These are phyloP conservation scores for Ceraclea dissimilis DNA, from an alignment of 2,888 invertebrate genomes.

Conservation along the genomic window DNA sequence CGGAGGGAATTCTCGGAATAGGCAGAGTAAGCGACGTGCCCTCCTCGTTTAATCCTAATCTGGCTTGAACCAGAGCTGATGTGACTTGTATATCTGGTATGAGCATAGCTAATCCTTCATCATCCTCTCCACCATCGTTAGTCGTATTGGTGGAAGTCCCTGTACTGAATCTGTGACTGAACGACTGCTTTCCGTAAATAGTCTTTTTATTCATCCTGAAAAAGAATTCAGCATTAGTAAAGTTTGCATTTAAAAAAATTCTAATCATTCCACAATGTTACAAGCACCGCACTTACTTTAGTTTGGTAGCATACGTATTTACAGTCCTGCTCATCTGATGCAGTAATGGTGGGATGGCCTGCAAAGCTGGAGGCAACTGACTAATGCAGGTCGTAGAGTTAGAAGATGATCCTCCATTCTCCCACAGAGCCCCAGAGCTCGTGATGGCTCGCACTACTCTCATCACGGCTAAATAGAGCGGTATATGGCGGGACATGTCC, in stretches of 20 bases:
- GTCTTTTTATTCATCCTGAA: slow-evolving; percentile 58
- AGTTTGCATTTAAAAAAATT: no score
- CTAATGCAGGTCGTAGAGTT: slow-evolving; percentile 36
- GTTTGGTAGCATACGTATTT: slow-evolving; percentile 81
- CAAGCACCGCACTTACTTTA: slow-evolving; percentile 48
- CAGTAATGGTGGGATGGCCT: slow-evolving; percentile 65
- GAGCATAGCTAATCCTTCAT: slow-evolving; percentile 79
- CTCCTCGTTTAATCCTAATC: slow-evolving; percentile 31
- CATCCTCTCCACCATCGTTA: slow-evolving; percentile 67
- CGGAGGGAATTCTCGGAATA: slow-evolving; percentile 32
- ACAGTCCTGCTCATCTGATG: slow-evolving; percentile 86
- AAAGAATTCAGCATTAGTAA: slow-evolving; percentile 25
- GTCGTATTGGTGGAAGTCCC: slow-evolving; percentile 34
- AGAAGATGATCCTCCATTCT: slow-evolving; percentile 56
- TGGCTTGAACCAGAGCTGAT: slow-evolving; percentile 33
- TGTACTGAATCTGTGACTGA: slow-evolving; percentile 48
- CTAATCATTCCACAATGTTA: neutral
- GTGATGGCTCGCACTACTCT: slow-evolving; percentile 67
- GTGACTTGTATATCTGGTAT: slow-evolving; percentile 83
- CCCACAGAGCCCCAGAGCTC: slow-evolving; percentile 48
- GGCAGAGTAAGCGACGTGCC: slow-evolving; percentile 32
- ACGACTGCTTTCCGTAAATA: slow-evolving; percentile 47
- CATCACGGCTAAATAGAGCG: slow-evolving; percentile 80
- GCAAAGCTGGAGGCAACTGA: slow-evolving; percentile 35
- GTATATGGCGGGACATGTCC: slow-evolving; percentile 96